A percentile compares a stretch with the other conserved stretches of the same genome.
phyloP scores from a whole-genome alignment of 2,888 invertebrate species.

The Penaeus monodon region DNA sequence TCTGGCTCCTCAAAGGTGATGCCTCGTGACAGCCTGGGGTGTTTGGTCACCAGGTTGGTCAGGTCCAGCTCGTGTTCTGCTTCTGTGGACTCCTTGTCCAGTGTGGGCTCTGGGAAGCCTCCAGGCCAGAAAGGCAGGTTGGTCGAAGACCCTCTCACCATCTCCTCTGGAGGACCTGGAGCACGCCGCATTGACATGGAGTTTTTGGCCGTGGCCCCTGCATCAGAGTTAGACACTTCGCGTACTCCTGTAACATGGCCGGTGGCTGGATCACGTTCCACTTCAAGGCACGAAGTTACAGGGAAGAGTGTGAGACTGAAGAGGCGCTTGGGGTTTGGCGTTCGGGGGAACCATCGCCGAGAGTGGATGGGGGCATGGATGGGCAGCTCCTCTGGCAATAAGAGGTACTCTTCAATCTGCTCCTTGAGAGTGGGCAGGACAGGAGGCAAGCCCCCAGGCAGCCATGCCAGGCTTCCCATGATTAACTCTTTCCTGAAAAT shows the following conservation, averaged over 20 bases:
- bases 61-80: constrained; percentile 35
- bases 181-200: constrained; percentile 76
- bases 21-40: constrained; percentile 63
- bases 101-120: constrained; percentile 74
- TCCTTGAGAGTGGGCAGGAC: constrained; percentile 60
- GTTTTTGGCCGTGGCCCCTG: constrained; percentile 79
- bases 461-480: constrained; percentile 43
- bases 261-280: constrained; percentile 63
- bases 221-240: constrained; percentile 75
- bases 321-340: constrained; percentile 47
- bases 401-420: constrained; percentile 56
- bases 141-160: constrained; percentile 81
- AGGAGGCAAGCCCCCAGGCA: constrained; percentile 53
- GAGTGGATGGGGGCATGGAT: constrained; percentile 60
- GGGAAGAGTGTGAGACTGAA: constrained; percentile 48
- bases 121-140: constrained; percentile 92
- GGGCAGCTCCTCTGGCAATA: constrained; percentile 59
- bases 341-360: constrained; percentile 48
- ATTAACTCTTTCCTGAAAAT: not conserved
- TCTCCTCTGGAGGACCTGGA: constrained; percentile 77
- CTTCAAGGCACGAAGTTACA: constrained; percentile 41
- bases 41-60: constrained; percentile 42
- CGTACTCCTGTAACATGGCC: constrained; percentile 66
- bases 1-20: constrained; percentile 48
- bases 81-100: constrained; percentile 60